Base-by-base conservation (phyloP, 2,888 invertebrate genomes). In the Leptinotarsa peninsularis region DNA sequence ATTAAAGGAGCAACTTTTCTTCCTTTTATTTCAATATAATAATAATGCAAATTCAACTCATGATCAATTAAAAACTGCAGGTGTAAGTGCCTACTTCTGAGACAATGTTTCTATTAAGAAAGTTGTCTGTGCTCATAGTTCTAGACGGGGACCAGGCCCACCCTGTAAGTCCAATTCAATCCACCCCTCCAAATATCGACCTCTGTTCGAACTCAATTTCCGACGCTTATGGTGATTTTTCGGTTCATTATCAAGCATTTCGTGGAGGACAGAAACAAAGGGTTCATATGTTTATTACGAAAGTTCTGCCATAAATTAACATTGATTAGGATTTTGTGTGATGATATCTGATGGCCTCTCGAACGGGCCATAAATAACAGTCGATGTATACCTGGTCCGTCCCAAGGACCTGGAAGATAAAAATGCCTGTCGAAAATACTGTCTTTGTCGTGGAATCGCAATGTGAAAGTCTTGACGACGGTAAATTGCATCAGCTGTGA, bases 291-390 rank as follows among this genome's bases (percentile, higher is more conserved):
- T 88, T 87, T 88, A 88, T 88, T 88, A 87, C 77, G 83, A 84
- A 83, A 83, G 82, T 85, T 86, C 86, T 85, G 86, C 86, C 85
- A 88, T 88, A 88, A 88, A 88, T 88, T 88, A 88, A 86, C 87
- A 88, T 88, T 88, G 88, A 88, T 88, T 88, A 87, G 88, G 87
- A 87, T 87, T 87, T 87, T 88, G 87, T 87, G 88, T 86, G 86
- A 88, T 88, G 86, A 87, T 88, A 88, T 88, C 88, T 85, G 88
- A 88, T 88, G 87, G 88, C 87, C 86, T 86, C 85, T 83, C 82
- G 85, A 86, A 86, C 85, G 85, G 85, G 84, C 85, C 83, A 87
- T 88, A 88, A 88, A 88, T 88, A 87, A 88, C 86, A 85, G 84
- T 85, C 84, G 82, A 83, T 83, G 82, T 85, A 84, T 85, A 85